Evolutionary conservation across 2,113 vertebrate genomes (phyloP).

Genomic region (Microcebus lehilahytsara): DNA sequence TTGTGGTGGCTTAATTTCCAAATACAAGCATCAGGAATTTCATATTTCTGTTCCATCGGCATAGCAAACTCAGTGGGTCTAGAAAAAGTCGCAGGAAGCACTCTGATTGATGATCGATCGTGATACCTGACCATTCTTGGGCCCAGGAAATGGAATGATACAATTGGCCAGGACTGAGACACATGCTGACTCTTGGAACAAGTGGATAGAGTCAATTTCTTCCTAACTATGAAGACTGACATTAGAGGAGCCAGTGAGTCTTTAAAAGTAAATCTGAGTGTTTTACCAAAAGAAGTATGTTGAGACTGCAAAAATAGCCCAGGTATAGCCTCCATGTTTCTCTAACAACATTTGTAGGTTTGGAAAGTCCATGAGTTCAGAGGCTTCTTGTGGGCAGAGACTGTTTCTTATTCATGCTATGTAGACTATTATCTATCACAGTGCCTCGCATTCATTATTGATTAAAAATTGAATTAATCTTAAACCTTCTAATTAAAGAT

Average conservation of each 20-base stretch:
- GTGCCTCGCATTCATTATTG: background rate
- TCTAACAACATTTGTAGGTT: background rate
- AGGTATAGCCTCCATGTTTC: background rate
- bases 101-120: background rate
- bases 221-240: background rate
- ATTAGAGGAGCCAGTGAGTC: background rate
- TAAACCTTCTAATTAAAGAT: constrained; percentile 6
- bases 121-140: background rate
- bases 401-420: background rate
- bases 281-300: background rate
- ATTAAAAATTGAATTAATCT: constrained; percentile 25
- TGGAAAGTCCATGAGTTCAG: background rate
- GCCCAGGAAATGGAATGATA: background rate
- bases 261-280: background rate
- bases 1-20: background rate
- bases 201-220: background rate
- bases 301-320: background rate
- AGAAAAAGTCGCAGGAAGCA: background rate
- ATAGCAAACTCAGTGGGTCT: background rate
- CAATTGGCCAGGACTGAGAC: background rate
- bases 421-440: background rate
- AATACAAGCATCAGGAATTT: background rate
- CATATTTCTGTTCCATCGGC: background rate
- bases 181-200: background rate
- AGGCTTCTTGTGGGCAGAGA: background rate